Percentiles rank a stretch among this genome's conserved stretches.
Evolutionary conservation across 35 echinoderm and acorn worm species (phyloP).

Genomic region (Apostichopus japonicus): DNA sequence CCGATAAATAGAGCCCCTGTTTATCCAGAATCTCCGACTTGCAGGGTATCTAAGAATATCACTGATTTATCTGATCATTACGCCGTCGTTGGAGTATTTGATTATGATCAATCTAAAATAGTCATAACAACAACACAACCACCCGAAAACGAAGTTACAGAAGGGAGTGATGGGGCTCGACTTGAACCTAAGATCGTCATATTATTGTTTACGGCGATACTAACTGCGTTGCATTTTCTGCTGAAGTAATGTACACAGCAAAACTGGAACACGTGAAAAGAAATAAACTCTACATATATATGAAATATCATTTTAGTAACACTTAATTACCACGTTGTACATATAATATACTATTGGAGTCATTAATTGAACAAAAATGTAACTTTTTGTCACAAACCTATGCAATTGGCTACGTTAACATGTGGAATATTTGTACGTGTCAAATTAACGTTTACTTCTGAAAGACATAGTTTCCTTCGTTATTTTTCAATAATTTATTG

Average conservation of each 20-base stretch:
- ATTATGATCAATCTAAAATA: conserved; percentile 43
- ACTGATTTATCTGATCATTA: conserved; percentile 77
- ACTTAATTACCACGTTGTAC: no score
- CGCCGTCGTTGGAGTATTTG: conserved; percentile 67
- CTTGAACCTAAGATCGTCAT: background rate
- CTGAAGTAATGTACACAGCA: background rate
- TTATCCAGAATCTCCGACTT: conserved; percentile 41
- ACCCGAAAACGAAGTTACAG: conserved; percentile 19
- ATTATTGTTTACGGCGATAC: background rate
- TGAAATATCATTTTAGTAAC: no score
- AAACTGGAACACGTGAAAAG: no score
- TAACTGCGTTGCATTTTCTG: background rate
- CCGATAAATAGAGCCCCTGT: conserved; percentile 16
- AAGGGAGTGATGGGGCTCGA: background rate
- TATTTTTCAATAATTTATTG: no score
- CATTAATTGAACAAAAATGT: no score
- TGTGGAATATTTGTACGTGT: no score
- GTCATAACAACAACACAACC: background rate
- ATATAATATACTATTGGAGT: no score
- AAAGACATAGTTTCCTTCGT: no score
- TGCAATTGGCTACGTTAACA: no score
- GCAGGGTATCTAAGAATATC: conserved; percentile 34
- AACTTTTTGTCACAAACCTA: no score
- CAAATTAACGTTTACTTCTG: no score
- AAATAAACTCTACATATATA: no score